Base-by-base conservation (phyloP, 2,113 vertebrate genomes). In the Serilophus lunatus region DNA sequence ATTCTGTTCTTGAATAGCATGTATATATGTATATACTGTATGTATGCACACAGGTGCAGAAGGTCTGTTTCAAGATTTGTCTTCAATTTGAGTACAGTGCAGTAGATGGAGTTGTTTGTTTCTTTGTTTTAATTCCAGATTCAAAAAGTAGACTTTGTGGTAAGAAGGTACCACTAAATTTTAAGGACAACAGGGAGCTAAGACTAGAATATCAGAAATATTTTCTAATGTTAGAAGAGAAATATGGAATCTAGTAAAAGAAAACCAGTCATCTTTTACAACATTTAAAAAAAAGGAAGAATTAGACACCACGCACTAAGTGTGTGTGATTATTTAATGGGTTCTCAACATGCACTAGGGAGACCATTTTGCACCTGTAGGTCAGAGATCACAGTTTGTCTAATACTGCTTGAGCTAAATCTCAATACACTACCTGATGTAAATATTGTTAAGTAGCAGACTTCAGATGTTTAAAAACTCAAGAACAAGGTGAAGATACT, bases 141-240 rank as follows among this genome's bases (percentile, higher is more conserved):
- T 72, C 18, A 49, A 68, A 81, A 87, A 69, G 57, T 90, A 66
- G 74, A 45, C 81, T 70, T 87, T 40, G 72, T 50, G 47, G 61
- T 38, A 18, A 35, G 51, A 76, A 85, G 29, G 8, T 66, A 71
- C 65, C 42, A n/a, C 40, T 61, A 54, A 44, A 88, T 91, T 81
- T 76, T 90, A 75, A 91, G 87, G 42, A 85, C 49, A 70, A 22
- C n/a, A 65, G 61, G 69, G 25, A 80, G 9, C n/a, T 76, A 68
- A 5, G 5, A 50, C n/a, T 84, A 75, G 74, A 91, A 28, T 91
- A 56, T 86, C 44, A 71, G 63, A 78, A 96, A 82, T 80, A 65
- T 22, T 82, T 83, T 82, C 29, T 33, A 64, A 36, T 66, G 40
- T 35, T 20, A 42, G 31, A 61, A 86, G 26, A 68, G 15, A 15